A percentile compares a stretch with the other conserved stretches of the same genome.
Conservation (phyloP, 2,113 vertebrate genomes). For the Austrofundulus limnaeus region DNA sequence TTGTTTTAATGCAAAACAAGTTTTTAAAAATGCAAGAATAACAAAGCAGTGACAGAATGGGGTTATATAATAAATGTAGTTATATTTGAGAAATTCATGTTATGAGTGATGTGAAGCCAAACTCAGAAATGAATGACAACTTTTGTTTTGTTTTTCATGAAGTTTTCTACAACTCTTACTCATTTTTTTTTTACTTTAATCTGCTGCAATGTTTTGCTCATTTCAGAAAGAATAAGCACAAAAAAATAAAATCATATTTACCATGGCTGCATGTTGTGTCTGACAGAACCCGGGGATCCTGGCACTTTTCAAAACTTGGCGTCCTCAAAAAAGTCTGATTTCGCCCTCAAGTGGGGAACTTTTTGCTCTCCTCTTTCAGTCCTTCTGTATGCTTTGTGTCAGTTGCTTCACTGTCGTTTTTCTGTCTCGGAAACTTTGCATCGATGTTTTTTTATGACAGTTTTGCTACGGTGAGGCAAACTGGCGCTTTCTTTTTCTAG, state of each 20-base stretch:
- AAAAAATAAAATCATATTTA: constrained; percentile 72
- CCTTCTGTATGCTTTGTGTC: constrained; percentile 17
- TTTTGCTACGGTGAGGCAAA: constrained; percentile 7
- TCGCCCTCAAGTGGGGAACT: constrained; percentile 82
- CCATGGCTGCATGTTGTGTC: constrained; percentile 83
- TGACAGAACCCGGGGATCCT: constrained; percentile 70
- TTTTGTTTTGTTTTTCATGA: neutral
- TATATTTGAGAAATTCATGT: neutral
- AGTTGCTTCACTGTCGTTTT: constrained; percentile 30
- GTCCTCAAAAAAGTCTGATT: constrained; percentile 76
- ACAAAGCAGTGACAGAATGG: neutral
- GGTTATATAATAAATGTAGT: neutral
- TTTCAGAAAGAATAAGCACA: constrained; percentile 1
- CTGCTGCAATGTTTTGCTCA: neutral
- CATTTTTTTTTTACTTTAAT: neutral
- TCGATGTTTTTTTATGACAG: constrained; percentile 37
- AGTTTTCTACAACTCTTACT: neutral
- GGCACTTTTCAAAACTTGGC: constrained; percentile 67
- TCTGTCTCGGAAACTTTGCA: constrained; percentile 41
- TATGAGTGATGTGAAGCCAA: constrained; percentile 8
- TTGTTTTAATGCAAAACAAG: constrained; percentile 3
- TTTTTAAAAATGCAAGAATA: neutral
- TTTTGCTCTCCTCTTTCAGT: constrained; percentile 62
- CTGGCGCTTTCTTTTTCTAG: neutral
- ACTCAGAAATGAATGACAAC: neutral